phyloP scores from a whole-genome alignment of 2,888 invertebrate species.

The Sesia apiformis region DNA sequence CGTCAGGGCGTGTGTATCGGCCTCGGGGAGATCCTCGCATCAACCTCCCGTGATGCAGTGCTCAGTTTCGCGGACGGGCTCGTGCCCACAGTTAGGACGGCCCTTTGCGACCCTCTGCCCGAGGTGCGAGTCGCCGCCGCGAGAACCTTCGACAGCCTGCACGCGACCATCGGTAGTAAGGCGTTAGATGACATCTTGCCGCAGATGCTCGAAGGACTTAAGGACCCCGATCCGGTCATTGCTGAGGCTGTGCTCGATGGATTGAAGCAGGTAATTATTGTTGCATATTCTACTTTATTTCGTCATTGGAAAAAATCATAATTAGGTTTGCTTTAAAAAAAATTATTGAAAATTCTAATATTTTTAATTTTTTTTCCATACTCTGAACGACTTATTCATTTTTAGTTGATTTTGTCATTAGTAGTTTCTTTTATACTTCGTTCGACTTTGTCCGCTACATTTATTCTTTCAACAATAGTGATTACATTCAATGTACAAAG shows the following conservation, averaged over 20 bases:
- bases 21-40: conserved; percentile 97
- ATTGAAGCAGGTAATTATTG: conserved; percentile 80
- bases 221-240: conserved; percentile 83
- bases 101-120: conserved; percentile 93
- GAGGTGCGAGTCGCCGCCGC: conserved; percentile 97
- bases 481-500: too few species aligned
- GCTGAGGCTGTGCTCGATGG: conserved; percentile 97
- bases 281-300: too few species aligned
- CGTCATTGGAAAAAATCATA: too few species aligned
- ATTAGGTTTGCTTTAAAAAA: too few species aligned
- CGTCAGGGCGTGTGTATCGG: conserved; percentile 99
- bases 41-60: conserved; percentile 96
- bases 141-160: conserved; percentile 96
- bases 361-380: too few species aligned
- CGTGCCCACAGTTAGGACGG: conserved; percentile 82
- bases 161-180: conserved; percentile 93
- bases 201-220: conserved; percentile 84
- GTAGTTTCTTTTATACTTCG: too few species aligned
- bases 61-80: conserved; percentile 76
- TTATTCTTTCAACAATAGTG: too few species aligned
- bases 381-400: too few species aligned
- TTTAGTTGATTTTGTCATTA: too few species aligned
- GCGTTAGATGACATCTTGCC: conserved; percentile 98
- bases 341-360: too few species aligned
- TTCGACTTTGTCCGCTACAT: too few species aligned